phyloP scores from a whole-genome alignment of 2,113 vertebrate species.

The Gavia stellata region DNA sequence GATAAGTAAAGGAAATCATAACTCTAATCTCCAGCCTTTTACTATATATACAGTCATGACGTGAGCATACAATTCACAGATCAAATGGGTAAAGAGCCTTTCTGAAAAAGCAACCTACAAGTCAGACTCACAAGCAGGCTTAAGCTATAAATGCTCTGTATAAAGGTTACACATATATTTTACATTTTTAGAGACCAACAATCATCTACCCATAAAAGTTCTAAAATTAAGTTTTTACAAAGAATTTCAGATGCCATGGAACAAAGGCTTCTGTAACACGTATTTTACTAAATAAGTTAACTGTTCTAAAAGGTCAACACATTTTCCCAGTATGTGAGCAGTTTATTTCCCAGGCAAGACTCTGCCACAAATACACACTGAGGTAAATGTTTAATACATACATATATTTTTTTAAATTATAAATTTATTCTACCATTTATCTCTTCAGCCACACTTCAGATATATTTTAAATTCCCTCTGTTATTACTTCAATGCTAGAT shows the following conservation, averaged over 20 bases:
- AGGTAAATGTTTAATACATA: neutral
- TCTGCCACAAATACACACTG: neutral
- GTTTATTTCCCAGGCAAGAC: neutral
- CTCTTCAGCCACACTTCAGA: neutral
- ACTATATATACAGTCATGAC: neutral
- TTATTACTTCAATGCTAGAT: neutral
- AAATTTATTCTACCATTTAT: neutral
- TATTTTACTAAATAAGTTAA: neutral
- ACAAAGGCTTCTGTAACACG: neutral
- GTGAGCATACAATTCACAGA: neutral
- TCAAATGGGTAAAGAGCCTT: neutral
- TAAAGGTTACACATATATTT: neutral
- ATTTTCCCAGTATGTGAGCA: neutral
- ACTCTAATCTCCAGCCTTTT: neutral
- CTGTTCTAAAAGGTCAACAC: neutral
- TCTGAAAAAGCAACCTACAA: neutral
- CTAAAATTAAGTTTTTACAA: neutral
- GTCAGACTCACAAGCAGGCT: neutral
- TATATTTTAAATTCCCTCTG: neutral
- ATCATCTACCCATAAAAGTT: neutral
- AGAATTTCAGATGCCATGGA: neutral
- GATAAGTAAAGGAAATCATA: neutral
- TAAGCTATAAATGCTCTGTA: neutral
- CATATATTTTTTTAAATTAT: fast-evolving
- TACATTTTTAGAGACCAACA: neutral